Evolutionary conservation across 2,888 invertebrate species (phyloP).

Genomic region (Lycia hirtaria): DNA sequence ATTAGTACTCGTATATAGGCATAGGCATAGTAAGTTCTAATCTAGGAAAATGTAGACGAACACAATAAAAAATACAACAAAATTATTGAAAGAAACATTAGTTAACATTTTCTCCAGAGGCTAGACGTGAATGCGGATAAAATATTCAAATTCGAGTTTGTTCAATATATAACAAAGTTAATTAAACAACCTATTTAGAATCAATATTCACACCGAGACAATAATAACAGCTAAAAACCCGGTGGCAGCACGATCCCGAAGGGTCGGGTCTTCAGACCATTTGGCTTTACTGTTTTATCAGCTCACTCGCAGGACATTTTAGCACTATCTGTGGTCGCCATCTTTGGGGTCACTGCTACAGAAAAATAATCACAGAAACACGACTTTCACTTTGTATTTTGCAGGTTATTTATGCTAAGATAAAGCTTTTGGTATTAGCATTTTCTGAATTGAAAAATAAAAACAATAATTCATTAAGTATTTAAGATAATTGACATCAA

Average conservation of each 20-base stretch:
- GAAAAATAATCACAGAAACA: slow-evolving; percentile 33
- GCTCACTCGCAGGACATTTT: slow-evolving; percentile 70
- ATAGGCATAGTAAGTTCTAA: no score
- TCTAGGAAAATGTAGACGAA: no score
- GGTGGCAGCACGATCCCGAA: slow-evolving; percentile 26
- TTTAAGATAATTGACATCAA: no score
- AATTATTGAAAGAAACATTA: no score
- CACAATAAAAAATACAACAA: no score
- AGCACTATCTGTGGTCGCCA: slow-evolving; percentile 71
- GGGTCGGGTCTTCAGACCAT: slow-evolving; percentile 57
- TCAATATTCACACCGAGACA: slow-evolving; percentile 26
- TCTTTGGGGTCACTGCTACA: slow-evolving; percentile 63
- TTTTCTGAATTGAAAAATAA: no score
- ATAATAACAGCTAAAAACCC: slow-evolving; percentile 29
- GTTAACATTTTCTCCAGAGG: no score
- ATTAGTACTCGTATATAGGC: no score
- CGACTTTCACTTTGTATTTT: not conserved
- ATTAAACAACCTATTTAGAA: slow-evolving; percentile 33
- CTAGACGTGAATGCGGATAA: no score
- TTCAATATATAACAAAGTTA: not conserved
- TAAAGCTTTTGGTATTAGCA: no score
- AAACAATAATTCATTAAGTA: no score
- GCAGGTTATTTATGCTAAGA: no score
- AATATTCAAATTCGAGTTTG: not conserved
- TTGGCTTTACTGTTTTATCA: slow-evolving; percentile 76